Conservation (phyloP, 2,797 vertebrate genomes). For the Chelon auratus region DNA sequence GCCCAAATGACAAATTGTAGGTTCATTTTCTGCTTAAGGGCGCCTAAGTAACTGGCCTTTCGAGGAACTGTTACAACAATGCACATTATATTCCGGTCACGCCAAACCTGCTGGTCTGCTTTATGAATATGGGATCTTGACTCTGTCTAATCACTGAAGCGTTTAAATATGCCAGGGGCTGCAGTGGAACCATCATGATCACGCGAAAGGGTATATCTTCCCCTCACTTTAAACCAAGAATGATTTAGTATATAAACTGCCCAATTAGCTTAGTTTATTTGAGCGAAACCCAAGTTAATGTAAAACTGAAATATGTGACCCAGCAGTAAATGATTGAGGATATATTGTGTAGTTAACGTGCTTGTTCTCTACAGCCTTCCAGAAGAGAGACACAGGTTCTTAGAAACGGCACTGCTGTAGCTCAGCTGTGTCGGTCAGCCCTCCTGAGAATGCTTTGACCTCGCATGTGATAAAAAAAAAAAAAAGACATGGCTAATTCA, state of each 20-base stretch:
- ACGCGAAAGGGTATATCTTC: not conserved
- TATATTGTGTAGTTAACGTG: conserved; percentile 6
- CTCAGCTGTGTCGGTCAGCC: conserved; percentile 9
- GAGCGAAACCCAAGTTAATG: conserved; percentile 22
- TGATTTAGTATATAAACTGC: not conserved
- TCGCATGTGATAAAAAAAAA: not conserved
- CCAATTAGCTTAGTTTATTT: conserved; percentile 2
- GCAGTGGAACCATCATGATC: too few species aligned
- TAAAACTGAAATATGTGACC: conserved; percentile 14
- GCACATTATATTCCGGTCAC: not conserved
- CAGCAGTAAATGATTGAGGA: conserved; percentile 32
- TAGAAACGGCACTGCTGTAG: conserved; percentile 12
- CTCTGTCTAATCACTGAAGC: too few species aligned
- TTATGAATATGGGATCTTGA: not conserved
- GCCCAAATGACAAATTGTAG: not conserved
- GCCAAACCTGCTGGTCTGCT: conserved; percentile 3
- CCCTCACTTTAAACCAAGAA: not conserved
- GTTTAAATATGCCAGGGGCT: too few species aligned
- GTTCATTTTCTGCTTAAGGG: not conserved
- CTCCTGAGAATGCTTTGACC: conserved; percentile 22
- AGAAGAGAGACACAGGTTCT: conserved; percentile 24
- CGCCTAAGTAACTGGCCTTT: not conserved
- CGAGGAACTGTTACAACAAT: not conserved
- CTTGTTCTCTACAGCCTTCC: conserved; percentile 8
- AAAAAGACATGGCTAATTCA: conserved; percentile 26